Percentiles rank a stretch among this genome's conserved stretches.
phyloP scores from a whole-genome alignment of 2,888 invertebrate genomes.

The Nomada fabriciana region DNA sequence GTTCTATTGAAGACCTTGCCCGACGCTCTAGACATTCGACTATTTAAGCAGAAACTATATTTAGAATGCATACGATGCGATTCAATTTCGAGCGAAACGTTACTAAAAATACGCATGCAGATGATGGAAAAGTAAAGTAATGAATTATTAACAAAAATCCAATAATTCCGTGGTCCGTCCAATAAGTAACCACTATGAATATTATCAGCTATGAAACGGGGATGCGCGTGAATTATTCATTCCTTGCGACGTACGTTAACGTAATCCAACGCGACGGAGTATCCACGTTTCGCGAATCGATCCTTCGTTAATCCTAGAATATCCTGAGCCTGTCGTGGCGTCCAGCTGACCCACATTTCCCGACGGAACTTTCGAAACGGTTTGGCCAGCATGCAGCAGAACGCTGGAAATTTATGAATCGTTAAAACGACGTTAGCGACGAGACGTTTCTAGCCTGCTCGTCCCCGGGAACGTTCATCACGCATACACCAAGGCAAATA shows the following conservation, averaged over 20 bases:
- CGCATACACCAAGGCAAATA: conserved; percentile 15
- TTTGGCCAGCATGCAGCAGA: conserved; percentile 31
- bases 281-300: conserved; percentile 53
- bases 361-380: conserved; percentile 56
- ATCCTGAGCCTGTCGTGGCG: conserved; percentile 47
- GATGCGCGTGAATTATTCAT: conserved; percentile 46
- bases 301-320: conserved; percentile 60
- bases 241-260: conserved; percentile 18
- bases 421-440: conserved; percentile 68
- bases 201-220: conserved; percentile 35
- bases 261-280: conserved; percentile 28
- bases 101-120: too few relatives aligned
- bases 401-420: conserved; percentile 67
- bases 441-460: conserved; percentile 15
- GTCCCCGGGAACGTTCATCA: background rate
- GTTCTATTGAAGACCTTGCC: background rate
- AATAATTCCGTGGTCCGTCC: background rate
- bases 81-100: too few relatives aligned
- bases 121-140: too few relatives aligned
- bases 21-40: too few relatives aligned
- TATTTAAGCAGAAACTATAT: too few relatives aligned
- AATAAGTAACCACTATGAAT: conserved; percentile 5
- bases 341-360: conserved; percentile 56
- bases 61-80: too few relatives aligned
- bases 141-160: background rate